Conservation (phyloP, 2,888 invertebrate species). For the Pteria penguin region DNA sequence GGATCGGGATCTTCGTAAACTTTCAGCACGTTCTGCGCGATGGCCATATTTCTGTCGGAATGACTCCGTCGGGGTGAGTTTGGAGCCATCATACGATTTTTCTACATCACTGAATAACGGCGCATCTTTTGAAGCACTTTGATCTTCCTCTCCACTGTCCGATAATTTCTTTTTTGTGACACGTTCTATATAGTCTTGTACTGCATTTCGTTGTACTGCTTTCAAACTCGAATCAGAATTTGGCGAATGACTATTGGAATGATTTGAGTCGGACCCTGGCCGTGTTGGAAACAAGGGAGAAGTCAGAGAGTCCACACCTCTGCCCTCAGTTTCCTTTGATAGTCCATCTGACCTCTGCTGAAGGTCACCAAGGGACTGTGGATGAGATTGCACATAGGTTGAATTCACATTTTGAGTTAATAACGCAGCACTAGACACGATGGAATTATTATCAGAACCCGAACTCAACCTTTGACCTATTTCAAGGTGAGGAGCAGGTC, state of each 20-base stretch:
- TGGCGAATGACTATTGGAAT: neutral
- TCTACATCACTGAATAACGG: conserved; percentile 16
- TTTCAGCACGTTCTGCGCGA: conserved; percentile 65
- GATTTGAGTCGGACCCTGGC: neutral
- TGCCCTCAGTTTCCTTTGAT: conserved; percentile 1
- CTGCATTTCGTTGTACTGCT: conserved; percentile 90
- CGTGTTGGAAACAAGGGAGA: neutral
- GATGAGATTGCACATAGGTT: neutral
- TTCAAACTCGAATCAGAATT: conserved; percentile 86
- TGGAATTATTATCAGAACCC: conserved; percentile 18
- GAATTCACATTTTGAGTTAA: neutral
- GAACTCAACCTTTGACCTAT: conserved; percentile 2
- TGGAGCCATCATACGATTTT: conserved; percentile 24
- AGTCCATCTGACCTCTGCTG: conserved; percentile 10
- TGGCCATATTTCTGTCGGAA: conserved; percentile 52
- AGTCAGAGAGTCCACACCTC: neutral
- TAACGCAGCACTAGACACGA: too few species aligned
- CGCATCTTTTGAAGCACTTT: conserved; percentile 22
- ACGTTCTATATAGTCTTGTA: conserved; percentile 89
- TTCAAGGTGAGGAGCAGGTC: neutral
- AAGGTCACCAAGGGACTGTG: neutral
- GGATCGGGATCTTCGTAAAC: conserved; percentile 65
- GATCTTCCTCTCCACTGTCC: conserved; percentile 17
- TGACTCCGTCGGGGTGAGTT: conserved; percentile 40
- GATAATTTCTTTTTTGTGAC: conserved; percentile 80